A percentile compares a stretch with the other conserved stretches of the same genome.
phyloP scores from a whole-genome alignment of 1,140 invertebrate species.

The Akabosia matsudoensis region DNA sequence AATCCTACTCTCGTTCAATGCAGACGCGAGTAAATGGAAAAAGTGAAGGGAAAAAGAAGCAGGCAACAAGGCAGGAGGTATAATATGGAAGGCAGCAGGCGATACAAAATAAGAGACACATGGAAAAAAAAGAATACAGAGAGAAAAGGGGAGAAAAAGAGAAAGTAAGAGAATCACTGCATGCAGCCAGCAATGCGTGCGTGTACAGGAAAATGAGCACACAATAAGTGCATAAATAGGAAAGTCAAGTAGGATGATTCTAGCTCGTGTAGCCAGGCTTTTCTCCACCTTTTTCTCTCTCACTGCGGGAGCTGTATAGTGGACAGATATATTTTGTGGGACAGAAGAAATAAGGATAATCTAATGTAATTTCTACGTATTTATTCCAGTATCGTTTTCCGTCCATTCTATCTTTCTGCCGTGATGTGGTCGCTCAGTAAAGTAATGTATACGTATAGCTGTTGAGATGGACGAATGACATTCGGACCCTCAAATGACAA shows the following conservation, averaged over 20 bases:
- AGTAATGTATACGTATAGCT: no score
- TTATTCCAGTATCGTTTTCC: background rate
- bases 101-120: background rate
- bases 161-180: background rate
- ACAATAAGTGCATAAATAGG: slow-evolving; percentile 25
- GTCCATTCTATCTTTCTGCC: background rate
- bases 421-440: background rate
- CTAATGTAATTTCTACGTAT: slow-evolving; percentile 1
- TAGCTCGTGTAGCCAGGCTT: background rate
- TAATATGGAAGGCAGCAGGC: background rate
- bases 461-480: background rate
- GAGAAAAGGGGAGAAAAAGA: background rate
- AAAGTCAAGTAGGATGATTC: slow-evolving; percentile 21
- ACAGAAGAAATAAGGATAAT: slow-evolving; percentile 8
- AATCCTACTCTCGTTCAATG: background rate
- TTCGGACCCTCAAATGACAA: no score
- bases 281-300: slow-evolving; percentile 10
- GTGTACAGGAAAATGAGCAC: background rate
- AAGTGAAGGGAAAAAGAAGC: background rate
- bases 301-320: background rate
- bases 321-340: background rate
- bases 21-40: slow-evolving; percentile 14
- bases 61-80: background rate
- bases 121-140: no score
- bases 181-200: background rate